Base-by-base conservation (phyloP, 2,113 vertebrate genomes). In the Callipepla squamata region DNA sequence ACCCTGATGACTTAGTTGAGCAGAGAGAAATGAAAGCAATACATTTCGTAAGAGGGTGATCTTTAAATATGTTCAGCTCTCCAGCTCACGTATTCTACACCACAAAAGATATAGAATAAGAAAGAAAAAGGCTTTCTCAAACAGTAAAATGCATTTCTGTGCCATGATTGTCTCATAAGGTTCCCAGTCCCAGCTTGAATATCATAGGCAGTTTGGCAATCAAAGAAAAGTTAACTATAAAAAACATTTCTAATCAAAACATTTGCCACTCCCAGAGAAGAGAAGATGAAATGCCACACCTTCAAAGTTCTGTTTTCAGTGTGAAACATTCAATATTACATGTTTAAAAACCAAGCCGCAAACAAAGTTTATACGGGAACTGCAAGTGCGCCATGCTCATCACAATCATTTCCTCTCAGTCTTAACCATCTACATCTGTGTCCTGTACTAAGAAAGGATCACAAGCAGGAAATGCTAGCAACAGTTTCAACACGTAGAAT, bases 311-410 rank as follows among this genome's bases (percentile, higher is more conserved):
- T 86, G 50, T 48, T 80, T 74, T 62, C 50, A 25, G 40, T 80
- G 51, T 3, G 16, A 88, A 93, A 62, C 34, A 30, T 51, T 90
- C 73, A 76, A 84, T 76, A 45, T 69, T 69, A 74, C 11, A 26
- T 67, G 28, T 77, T 92, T 74, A 67, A 89, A 91, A 53, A 74
- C 79, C 77, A 89, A 91, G 94, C 89, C 90, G 77, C 77, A 92
- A 93, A 86, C 68, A 63, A 19, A 40, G 59, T 70, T 92, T 86
- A 44, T n/a, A 75, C 63, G 47, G 19, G 34, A 36, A 75, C 20
- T 38, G 45, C 48, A 75, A 63, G 74, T 48, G 2, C 58, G 44
- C 1, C 0, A 55, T 57, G 68, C 80, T 90, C 61, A 93, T 79
- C 72, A 62, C 2, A 51, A 74, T 45, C 47, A 16, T 75, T 72